These are phyloP conservation scores for Calyptomena viridis DNA, from an alignment of 2,113 vertebrate species.

Conservation along the genomic window DNA sequence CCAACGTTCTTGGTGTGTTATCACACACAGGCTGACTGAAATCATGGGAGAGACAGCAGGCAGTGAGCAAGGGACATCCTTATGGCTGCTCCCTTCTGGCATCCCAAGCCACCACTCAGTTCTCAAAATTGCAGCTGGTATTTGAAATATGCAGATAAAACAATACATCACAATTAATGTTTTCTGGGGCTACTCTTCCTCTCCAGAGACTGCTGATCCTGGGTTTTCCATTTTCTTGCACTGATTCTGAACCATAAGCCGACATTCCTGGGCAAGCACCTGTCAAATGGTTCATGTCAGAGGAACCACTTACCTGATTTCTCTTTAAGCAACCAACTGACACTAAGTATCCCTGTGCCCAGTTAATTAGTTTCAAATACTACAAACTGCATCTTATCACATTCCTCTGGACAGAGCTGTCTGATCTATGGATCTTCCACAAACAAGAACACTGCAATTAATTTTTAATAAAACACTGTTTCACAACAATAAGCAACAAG, in stretches of 20 bases:
- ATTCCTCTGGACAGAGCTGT: not conserved
- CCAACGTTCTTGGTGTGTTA: rapidly evolving
- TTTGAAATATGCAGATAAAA: not conserved
- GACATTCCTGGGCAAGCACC: not conserved
- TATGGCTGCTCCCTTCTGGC: not conserved
- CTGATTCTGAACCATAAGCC: not conserved
- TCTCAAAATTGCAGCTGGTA: not conserved
- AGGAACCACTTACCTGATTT: not conserved
- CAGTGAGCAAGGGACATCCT: not conserved
- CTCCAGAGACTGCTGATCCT: not conserved
- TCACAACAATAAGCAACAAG: not conserved
- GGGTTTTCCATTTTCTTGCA: not conserved
- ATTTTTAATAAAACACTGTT: not conserved
- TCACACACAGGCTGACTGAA: not conserved
- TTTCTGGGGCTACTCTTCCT: not conserved
- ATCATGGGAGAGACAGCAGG: not conserved
- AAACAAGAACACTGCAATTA: not conserved
- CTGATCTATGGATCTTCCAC: not conserved
- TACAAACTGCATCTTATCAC: not conserved
- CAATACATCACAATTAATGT: not conserved
- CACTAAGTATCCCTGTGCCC: not conserved
- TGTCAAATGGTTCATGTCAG: not conserved
- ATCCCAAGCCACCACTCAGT: not conserved
- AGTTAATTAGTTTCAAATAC: not conserved
- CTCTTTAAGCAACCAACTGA: not conserved